phyloP scores from a whole-genome alignment of 2,888 invertebrate genomes.

The Luperina testacea region DNA sequence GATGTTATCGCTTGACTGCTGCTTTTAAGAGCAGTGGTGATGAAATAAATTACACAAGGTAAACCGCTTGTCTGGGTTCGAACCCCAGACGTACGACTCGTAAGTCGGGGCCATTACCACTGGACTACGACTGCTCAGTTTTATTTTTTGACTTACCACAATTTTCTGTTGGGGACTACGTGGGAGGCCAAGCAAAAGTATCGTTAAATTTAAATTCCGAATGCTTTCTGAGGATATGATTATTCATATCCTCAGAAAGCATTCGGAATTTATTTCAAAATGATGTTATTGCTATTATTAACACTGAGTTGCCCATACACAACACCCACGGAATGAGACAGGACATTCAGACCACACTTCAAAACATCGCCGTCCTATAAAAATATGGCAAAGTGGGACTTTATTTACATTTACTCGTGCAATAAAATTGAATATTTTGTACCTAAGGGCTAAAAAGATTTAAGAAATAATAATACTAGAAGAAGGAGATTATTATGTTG shows the following conservation, averaged over 20 bases:
- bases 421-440: constrained; percentile 17
- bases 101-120: too few species aligned
- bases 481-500: too few species aligned
- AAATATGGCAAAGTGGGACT: constrained; percentile 28
- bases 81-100: too few species aligned
- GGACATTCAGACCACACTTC: constrained; percentile 28
- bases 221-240: too few species aligned
- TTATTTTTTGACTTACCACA: not conserved
- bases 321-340: constrained; percentile 35
- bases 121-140: not conserved
- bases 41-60: too few species aligned
- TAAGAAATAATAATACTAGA: not conserved
- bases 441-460: not conserved
- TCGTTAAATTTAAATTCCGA: too few species aligned
- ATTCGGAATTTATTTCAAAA: constrained; percentile 19
- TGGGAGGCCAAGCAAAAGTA: constrained; percentile 16
- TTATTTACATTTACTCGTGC: constrained; percentile 23
- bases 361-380: constrained; percentile 21
- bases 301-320: constrained; percentile 10
- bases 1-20: not conserved
- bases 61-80: too few species aligned
- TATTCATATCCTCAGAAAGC: not conserved
- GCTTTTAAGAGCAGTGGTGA: too few species aligned
- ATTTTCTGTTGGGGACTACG: not conserved
- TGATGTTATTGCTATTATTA: constrained; percentile 21